These are phyloP conservation scores for Neostethus bicornis DNA, from an alignment of 2,797 vertebrate genomes.

Conservation along the genomic window DNA sequence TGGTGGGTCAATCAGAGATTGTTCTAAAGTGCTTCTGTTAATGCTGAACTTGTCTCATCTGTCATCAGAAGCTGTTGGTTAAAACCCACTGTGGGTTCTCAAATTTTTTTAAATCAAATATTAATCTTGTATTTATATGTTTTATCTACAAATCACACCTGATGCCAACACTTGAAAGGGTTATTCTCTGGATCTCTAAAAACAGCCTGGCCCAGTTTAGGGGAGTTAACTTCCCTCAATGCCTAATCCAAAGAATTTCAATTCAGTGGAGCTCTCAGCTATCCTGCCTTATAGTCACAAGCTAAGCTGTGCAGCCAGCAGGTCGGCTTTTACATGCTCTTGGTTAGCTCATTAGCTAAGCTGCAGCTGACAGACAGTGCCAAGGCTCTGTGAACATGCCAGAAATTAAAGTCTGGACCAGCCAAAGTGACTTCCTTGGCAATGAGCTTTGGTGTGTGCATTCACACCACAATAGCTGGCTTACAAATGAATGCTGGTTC, in stretches of 20 bases:
- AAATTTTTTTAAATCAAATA: conserved; percentile 40
- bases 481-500: conserved; percentile 39
- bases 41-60: conserved; percentile 37
- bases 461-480: conserved; percentile 57
- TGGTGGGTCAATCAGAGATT: conserved; percentile 25
- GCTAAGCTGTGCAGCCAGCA: conserved; percentile 64
- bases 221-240: conserved; percentile 40
- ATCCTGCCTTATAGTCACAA: conserved; percentile 54
- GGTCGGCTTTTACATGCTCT: conserved; percentile 73
- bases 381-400: conserved; percentile 59
- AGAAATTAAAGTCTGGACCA: conserved; percentile 61
- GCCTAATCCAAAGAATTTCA: conserved; percentile 59
- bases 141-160: conserved; percentile 45
- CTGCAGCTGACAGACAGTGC: conserved; percentile 54
- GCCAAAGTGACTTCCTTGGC: conserved; percentile 69
- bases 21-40: conserved; percentile 39
- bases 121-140: conserved; percentile 38
- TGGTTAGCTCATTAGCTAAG: conserved; percentile 75
- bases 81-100: conserved; percentile 37
- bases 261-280: conserved; percentile 48
- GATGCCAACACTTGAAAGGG: conserved; percentile 35
- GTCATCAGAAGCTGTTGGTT: conserved; percentile 50
- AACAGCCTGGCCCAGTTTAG: conserved; percentile 29
- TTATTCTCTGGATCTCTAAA: conserved; percentile 17
- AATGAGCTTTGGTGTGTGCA: conserved; percentile 49